These are phyloP conservation scores for Cygnus atratus DNA, from an alignment of 2,113 vertebrate species.

Conservation along the genomic window DNA sequence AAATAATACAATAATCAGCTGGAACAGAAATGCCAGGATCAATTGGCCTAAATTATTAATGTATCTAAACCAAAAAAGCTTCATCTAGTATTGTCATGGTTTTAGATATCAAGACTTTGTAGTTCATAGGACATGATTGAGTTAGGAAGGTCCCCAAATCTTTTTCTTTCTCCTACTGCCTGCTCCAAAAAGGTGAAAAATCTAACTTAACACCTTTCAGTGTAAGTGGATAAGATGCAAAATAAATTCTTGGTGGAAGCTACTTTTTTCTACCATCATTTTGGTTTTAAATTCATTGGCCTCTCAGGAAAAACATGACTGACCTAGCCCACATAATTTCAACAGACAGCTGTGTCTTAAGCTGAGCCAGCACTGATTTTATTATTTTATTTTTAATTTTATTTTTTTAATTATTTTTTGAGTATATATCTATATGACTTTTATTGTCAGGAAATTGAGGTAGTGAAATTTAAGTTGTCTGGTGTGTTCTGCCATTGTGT, in stretches of 20 bases:
- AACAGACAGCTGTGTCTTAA: background rate
- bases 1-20: conserved; percentile 53
- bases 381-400: no score
- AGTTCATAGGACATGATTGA: background rate
- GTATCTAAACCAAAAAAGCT: background rate
- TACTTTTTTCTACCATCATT: background rate
- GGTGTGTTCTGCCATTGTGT: background rate
- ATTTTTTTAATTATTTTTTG: background rate
- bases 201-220: background rate
- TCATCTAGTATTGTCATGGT: background rate
- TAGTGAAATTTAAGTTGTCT: background rate
- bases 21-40: conserved; percentile 31
- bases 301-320: background rate
- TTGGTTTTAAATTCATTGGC: background rate
- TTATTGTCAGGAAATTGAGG: background rate
- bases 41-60: conserved; percentile 57
- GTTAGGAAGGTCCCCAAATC: background rate
- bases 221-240: background rate
- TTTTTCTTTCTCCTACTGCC: background rate
- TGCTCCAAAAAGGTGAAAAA: background rate
- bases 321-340: background rate
- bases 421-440: background rate
- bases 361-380: background rate
- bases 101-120: conserved; percentile 21
- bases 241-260: background rate